phyloP scores from a whole-genome alignment of 2,888 invertebrate genomes.

The Mythimna albipuncta region DNA sequence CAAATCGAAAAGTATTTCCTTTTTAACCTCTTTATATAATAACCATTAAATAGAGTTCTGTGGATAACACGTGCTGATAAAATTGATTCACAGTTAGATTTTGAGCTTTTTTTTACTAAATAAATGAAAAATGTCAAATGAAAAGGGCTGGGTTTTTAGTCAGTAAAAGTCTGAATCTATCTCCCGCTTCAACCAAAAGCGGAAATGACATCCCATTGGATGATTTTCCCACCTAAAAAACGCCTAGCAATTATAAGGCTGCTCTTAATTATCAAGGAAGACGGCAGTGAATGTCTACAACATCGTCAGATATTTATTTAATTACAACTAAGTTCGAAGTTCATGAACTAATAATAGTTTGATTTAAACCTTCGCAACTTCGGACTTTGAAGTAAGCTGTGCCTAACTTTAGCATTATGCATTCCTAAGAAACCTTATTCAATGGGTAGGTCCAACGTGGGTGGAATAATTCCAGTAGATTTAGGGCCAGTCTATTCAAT shows the following conservation, averaged over 20 bases:
- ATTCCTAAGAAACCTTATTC: constrained; percentile 30
- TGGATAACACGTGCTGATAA: too few species aligned
- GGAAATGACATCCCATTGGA: too few species aligned
- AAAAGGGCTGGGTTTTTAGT: too few species aligned
- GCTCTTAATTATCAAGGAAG: constrained; percentile 4
- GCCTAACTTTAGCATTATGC: constrained; percentile 24
- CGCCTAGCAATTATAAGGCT: background rate
- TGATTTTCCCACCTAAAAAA: too few species aligned
- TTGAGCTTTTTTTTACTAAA: too few species aligned
- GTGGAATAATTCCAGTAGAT: constrained; percentile 36
- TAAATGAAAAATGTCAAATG: too few species aligned
- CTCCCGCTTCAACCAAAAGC: too few species aligned
- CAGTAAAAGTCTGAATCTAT: too few species aligned
- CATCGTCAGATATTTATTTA: constrained; percentile 1
- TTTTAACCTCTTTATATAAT: too few species aligned
- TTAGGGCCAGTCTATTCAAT: constrained; percentile 29
- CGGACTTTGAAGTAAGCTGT: constrained; percentile 25
- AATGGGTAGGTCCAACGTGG: constrained; percentile 30
- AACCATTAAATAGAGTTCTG: too few species aligned
- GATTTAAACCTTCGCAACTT: constrained; percentile 13
- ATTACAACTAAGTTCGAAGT: constrained; percentile 12
- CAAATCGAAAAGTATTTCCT: too few species aligned
- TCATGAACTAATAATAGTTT: constrained; percentile 5
- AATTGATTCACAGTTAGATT: too few species aligned
- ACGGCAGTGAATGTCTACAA: background rate